Evolutionary conservation across 2,888 invertebrate species (phyloP), one percentile per base, ranked within the genome.

Genomic region (Phaedon cochleariae): DNA sequence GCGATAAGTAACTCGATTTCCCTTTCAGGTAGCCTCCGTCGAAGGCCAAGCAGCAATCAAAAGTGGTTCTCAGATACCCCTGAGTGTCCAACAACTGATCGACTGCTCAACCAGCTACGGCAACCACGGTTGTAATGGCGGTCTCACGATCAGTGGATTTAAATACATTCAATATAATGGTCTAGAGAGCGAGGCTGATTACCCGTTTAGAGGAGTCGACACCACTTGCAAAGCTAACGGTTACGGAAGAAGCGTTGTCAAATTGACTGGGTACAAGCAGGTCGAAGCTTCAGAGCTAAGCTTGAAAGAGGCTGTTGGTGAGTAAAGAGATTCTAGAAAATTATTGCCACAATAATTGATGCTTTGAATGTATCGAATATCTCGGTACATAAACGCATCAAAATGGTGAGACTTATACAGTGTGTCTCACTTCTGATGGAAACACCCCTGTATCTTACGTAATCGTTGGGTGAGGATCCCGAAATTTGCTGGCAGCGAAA

Each of bases 31-130:
- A 85, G 95, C 0, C 9, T 7, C 34, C 9, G 84, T 96, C 12
- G 96, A 96, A 85, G 95, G 91, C 0, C 95, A 95, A 83, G 92
- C 95, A 83, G 95, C 89, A 87, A 89, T 94, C 72, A 89, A 90
- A 83, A 86, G 86, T 12, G 92, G 92, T n/a, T 86, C 86, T 71
- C 85, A 96, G 63, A 87, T 93, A 26, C 93, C 95, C 0, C 87
- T 97, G n/a, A 95, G 95, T 49, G 70, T 67, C 84, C 95, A 95
- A 85, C 94, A 95, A 84, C 86, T 95, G 71, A 86, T 95, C 62
- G 95, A 95, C 84, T 95, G 95, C 29, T 69, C 69, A 0, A 49
- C 53, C 26, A 4, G 15, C 79, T 94, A 91, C 79, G 93, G 92
- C 34, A 95, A 95, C 84, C 88, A 92, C 77, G 95, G 95, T 58